Conservation (phyloP, 2,888 invertebrate genomes). For the Thymelicus lineola region DNA sequence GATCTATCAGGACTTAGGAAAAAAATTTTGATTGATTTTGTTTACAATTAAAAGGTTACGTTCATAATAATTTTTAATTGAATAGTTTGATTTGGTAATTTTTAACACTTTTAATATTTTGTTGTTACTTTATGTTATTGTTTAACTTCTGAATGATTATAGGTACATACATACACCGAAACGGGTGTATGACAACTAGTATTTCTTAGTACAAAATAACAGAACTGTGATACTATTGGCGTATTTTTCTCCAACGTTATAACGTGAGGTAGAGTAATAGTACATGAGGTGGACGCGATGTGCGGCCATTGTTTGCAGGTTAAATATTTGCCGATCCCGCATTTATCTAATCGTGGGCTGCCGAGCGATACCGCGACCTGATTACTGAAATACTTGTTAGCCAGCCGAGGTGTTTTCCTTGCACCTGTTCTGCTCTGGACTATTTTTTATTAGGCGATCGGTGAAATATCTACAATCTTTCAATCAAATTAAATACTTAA, state of each 20-base stretch:
- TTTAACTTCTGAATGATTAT: too few relatives aligned
- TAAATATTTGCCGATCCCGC: constrained; percentile 73
- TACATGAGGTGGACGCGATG: constrained; percentile 42
- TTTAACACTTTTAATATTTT: too few relatives aligned
- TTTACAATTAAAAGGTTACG: too few relatives aligned
- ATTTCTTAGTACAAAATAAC: not conserved
- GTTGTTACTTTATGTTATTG: too few relatives aligned
- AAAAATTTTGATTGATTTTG: too few relatives aligned
- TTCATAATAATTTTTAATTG: too few relatives aligned
- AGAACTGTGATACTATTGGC: not conserved
- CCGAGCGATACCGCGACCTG: constrained; percentile 80
- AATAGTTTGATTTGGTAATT: too few relatives aligned
- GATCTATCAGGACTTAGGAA: too few relatives aligned
- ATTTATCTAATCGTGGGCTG: constrained; percentile 78
- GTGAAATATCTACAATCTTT: too few relatives aligned
- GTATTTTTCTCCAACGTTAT: not conserved
- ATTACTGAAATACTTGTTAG: constrained; percentile 73
- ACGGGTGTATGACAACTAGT: not conserved
- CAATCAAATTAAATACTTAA: too few relatives aligned
- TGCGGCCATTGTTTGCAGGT: constrained; percentile 69
- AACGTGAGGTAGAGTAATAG: constrained; percentile 21
- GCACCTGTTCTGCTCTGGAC: constrained; percentile 64
- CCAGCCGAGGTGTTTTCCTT: constrained; percentile 61
- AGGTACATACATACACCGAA: not conserved
- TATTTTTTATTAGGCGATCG: not conserved